Evolutionary conservation across 2,888 invertebrate species (phyloP), one percentile per base, ranked within the genome.

Genomic region (Asteroscopus sphinx): DNA sequence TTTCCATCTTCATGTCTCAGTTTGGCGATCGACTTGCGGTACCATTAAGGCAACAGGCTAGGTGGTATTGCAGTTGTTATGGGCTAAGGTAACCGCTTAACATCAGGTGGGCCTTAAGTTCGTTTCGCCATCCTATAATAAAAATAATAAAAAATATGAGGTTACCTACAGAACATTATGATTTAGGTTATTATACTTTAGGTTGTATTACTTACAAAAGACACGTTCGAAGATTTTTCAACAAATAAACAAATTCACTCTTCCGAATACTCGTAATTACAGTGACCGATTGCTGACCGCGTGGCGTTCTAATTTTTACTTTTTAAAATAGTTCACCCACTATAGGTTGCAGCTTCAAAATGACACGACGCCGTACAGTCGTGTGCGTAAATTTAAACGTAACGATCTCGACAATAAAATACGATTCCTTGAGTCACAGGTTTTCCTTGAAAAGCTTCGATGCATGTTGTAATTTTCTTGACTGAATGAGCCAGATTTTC

Each of bases 311-410:
- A 71, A 72, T 73, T 73, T 69, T 67, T 39, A 47, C 9, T 54
- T 61, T 76, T 74, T 49, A 67, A 76, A 74, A 76, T 74, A 76
- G 73, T 73, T 69, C 53, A 58, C 53, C 49, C 54, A 58, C 67
- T 75, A 56, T 65, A 37, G 53, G 65, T 60, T 21, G 74, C 28
- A 39, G 48, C 48, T 48, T 58, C 49, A 36, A 45, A 63, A 60
- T 64, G 68, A 58, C 57, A 75, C 53, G 63, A 52, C 21, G 61
- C 54, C 40, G 21, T 53, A 54, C 37, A 56, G 55, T 54, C 58
- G 71, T 55, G 45, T 56, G 62, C 65, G 60, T 76, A 76, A 76
- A 76, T 76, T 71, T 68, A 55, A 71, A 62, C 60, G 76, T 73
- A 77, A 77, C 58, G 73, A 64, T 62, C 56, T 48, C 44, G 53